A percentile compares a stretch with the other conserved stretches of the same genome.
These are phyloP conservation scores for Chitala chitala DNA, from an alignment of 2,113 vertebrate species.

Conservation along the genomic window DNA sequence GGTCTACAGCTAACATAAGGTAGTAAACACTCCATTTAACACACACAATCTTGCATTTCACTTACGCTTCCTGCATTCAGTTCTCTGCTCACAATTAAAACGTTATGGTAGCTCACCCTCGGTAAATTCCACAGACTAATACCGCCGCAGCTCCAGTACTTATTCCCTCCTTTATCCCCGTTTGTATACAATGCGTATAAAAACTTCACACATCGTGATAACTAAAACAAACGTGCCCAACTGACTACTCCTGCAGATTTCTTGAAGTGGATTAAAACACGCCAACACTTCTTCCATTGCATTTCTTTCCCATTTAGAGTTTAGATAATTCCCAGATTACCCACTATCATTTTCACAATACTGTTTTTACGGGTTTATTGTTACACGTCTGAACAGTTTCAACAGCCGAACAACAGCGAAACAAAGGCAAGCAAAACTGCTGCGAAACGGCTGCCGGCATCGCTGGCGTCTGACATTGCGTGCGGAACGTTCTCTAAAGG, in stretches of 20 bases:
- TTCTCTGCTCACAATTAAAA: not conserved
- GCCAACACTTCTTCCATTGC: not conserved
- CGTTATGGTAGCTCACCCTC: not conserved
- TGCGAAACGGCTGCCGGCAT: not conserved
- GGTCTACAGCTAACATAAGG: not conserved
- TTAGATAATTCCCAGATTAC: not conserved
- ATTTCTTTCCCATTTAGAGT: not conserved
- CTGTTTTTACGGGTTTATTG: not conserved
- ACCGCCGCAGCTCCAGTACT: not conserved
- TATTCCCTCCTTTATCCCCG: not conserved
- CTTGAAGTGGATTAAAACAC: not conserved
- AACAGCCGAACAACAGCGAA: not conserved
- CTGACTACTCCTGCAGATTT: not conserved
- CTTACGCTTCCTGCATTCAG: not conserved
- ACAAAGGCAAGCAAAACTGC: not conserved
- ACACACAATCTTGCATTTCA: not conserved
- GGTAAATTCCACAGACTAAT: not conserved
- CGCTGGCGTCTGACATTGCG: not conserved
- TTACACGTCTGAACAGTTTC: not conserved
- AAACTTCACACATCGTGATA: not conserved
- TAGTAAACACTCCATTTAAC: not conserved
- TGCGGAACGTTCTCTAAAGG: not conserved
- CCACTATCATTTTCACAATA: not conserved
- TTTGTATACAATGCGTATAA: constrained; percentile 4
- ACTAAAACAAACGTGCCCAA: not conserved